Evolutionary conservation across 2,113 vertebrate species (phyloP), one percentile per base, ranked within the genome.

Genomic region (Tupaia chinensis): DNA sequence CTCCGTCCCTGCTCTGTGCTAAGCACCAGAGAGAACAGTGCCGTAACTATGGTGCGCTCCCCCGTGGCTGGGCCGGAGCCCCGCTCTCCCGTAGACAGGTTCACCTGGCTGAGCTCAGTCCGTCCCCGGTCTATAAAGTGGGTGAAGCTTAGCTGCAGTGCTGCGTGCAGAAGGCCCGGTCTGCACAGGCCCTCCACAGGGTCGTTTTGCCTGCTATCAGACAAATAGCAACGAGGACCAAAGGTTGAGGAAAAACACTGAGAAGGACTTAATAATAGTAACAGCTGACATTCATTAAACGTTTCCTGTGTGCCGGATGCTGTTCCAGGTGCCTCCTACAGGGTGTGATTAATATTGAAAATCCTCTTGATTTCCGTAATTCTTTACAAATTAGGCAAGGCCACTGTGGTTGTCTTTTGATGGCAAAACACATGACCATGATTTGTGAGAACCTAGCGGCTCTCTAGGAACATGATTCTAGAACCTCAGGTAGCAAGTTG

Each of bases 341-440:
- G 54, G 69, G 95, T n/a, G 74, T 60, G 74, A 22, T 81, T 95
- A 78, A 70, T 92, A 90, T 92, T 80, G 78, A 95, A 94, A 93
- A 68, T 85, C 27, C 83, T 74, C 32, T 13, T 15, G 68, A 91
- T 78, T 79, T 94, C 82, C 1, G 6, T 82, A 88, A 68, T 81
- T 61, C 72, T 95, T 87, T 93, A 70, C 70, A 61, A 60, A 76
- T 54, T 84, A 44, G 63, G 82, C 91, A 96, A 84, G 27, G 56
- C 82, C 82, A 13, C 29, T 13, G 17, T 63, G 34, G 32, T 77
- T 83, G 94, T 74, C 70, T 91, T 96, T 82, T 91, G 34, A 70
- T 32, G 32, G 74, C 82, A 83, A 77, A 74, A 44, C 54, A 69
- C 16, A 1, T 10, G 29, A 29, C 69, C 60, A 61, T 10, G 61